A percentile compares a stretch with the other conserved stretches of the same genome.
Conservation (phyloP, 2,888 invertebrate genomes). For the Agonopterix heracliana region DNA sequence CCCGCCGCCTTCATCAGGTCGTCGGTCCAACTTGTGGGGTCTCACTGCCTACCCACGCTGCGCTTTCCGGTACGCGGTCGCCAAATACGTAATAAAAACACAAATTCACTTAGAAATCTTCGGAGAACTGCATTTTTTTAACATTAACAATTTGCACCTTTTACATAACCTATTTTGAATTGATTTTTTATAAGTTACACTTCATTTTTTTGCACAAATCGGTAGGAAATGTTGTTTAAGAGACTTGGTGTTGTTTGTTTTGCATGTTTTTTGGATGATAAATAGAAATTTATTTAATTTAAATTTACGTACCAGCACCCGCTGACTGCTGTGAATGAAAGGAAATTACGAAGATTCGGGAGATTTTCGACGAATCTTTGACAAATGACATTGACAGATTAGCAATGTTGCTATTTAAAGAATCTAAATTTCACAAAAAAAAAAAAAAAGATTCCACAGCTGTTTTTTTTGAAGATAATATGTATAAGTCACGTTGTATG, state of each 20-base stretch:
- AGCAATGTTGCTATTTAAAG: too few species aligned
- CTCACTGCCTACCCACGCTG: not conserved
- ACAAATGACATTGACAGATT: slow-evolving; percentile 5
- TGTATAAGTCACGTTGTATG: too few species aligned
- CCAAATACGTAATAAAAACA: slow-evolving; percentile 25
- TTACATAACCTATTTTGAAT: slow-evolving; percentile 54
- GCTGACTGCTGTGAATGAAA: slow-evolving; percentile 53
- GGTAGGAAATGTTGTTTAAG: not conserved
- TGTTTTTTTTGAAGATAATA: too few species aligned
- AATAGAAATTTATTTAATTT: slow-evolving; percentile 11
- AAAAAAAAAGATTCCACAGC: too few species aligned
- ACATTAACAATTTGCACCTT: slow-evolving; percentile 20
- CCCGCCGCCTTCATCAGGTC: too few species aligned
- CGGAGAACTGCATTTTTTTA: slow-evolving; percentile 16
- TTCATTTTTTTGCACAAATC: too few species aligned
- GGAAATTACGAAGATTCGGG: slow-evolving; percentile 26
- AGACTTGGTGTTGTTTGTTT: too few species aligned
- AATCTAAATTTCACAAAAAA: too few species aligned
- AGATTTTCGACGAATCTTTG: not conserved
- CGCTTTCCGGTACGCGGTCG: too few species aligned
- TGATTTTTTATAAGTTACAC: slow-evolving; percentile 17
- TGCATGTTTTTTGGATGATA: too few species aligned
- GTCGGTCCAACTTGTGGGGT: too few species aligned
- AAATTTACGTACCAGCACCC: slow-evolving; percentile 54
- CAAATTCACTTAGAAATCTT: slow-evolving; percentile 15